A percentile compares a stretch with the other conserved stretches of the same genome.
Conservation (phyloP, 2,888 invertebrate species). For the Pyrrhia umbra region DNA sequence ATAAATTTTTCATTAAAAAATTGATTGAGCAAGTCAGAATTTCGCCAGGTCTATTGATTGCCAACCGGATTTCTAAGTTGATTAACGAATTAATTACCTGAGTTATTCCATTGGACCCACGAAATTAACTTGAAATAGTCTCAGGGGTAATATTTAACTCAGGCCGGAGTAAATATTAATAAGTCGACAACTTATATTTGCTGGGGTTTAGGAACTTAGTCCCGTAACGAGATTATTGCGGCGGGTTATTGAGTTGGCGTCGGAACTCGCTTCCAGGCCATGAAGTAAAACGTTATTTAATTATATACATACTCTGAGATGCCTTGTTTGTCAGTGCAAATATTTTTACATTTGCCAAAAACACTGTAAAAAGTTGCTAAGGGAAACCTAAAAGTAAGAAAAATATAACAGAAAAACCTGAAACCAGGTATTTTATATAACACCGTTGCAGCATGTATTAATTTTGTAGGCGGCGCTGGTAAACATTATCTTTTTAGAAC, state of each 20-base stretch:
- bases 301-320: conserved; percentile 12
- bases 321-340: neutral
- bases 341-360: neutral
- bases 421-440: neutral
- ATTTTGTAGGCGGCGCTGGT: conserved; percentile 7
- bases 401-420: neutral
- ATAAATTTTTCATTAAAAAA: conserved; percentile 64
- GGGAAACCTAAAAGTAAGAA: neutral
- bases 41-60: conserved; percentile 71
- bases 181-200: conserved; percentile 59
- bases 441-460: neutral
- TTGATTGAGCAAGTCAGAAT: conserved; percentile 64
- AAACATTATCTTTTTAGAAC: conserved; percentile 21
- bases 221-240: conserved; percentile 47
- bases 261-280: neutral
- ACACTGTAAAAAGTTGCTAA: neutral
- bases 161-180: conserved; percentile 59
- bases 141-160: conserved; percentile 68
- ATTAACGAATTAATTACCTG: conserved; percentile 78
- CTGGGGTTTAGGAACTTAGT: conserved; percentile 31
- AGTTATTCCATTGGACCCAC: conserved; percentile 70
- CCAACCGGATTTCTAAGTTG: conserved; percentile 75
- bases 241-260: conserved; percentile 46
- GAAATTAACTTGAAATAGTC: conserved; percentile 73
- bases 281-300: conserved; percentile 29